Evolutionary conservation across 2,888 invertebrate species (phyloP).

Genomic region (Invenusta paracnida): DNA sequence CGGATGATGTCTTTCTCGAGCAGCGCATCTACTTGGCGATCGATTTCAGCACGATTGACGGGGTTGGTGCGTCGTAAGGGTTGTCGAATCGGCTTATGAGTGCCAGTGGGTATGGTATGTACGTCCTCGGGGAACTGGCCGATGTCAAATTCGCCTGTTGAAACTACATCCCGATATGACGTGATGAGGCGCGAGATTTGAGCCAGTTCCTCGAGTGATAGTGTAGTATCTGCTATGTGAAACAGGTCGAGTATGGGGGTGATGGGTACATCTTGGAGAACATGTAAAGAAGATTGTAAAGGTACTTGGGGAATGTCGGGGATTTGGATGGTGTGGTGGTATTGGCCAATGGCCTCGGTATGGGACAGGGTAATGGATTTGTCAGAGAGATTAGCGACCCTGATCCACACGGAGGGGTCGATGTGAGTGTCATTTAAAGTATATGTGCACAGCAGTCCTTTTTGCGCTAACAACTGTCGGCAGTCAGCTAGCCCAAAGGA

Average conservation of each 20-base stretch:
- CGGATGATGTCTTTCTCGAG: not conserved
- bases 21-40: not conserved
- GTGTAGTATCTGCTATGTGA: not conserved
- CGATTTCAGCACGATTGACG: not conserved
- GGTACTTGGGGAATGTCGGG: no score
- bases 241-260: not conserved
- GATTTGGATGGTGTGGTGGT: not conserved
- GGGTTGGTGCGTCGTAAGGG: not conserved
- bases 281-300: not conserved
- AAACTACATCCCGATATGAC: not conserved
- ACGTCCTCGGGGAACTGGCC: not conserved
- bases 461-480: not conserved
- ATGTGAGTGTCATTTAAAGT: not conserved
- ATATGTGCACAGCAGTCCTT: not conserved
- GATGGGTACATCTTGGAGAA: not conserved
- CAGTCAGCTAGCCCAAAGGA: not conserved
- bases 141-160: not conserved
- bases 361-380: not conserved
- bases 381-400: not conserved
- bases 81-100: not conserved
- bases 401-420: not conserved
- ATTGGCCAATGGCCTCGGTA: not conserved
- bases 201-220: not conserved
- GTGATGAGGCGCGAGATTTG: no score
- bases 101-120: not conserved